These are phyloP conservation scores for Drosophila nr. medialis DNA, from an alignment of 2,888 invertebrate species.

Conservation along the genomic window DNA sequence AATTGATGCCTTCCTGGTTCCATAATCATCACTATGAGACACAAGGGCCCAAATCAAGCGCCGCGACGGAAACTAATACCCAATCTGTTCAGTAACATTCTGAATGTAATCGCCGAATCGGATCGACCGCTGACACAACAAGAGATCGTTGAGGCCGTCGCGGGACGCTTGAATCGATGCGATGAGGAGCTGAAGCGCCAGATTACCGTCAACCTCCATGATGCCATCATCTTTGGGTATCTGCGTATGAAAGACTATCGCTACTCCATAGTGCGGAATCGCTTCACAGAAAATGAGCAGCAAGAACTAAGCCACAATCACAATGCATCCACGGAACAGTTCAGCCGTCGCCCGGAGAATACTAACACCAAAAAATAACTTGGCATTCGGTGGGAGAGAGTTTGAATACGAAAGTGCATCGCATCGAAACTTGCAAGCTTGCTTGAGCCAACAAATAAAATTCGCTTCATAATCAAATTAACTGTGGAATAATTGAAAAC, in stretches of 20 bases:
- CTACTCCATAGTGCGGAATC: slow-evolving; percentile 44
- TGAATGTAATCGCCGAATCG: slow-evolving; percentile 59
- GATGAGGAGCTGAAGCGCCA: slow-evolving; percentile 69
- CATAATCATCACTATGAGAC: slow-evolving; percentile 35
- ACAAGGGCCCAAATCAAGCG: slow-evolving; percentile 61
- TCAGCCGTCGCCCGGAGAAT: not conserved
- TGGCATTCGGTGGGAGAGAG: not conserved
- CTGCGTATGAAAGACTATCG: slow-evolving; percentile 54
- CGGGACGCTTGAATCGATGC: slow-evolving; percentile 57
- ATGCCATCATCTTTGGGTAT: slow-evolving; percentile 64
- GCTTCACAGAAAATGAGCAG: slow-evolving; percentile 30
- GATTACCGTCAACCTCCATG: slow-evolving; percentile 60
- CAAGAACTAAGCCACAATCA: not conserved
- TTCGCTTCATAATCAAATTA: not conserved
- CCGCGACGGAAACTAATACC: slow-evolving; percentile 67
- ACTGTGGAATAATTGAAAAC: not conserved
- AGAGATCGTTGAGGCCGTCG: slow-evolving; percentile 60
- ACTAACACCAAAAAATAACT: not conserved
- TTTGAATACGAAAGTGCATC: not conserved
- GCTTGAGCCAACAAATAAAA: not conserved
- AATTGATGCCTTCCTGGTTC: not conserved
- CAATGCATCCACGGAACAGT: not conserved
- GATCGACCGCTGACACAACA: slow-evolving; percentile 62
- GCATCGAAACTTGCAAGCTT: not conserved
- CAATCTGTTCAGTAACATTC: slow-evolving; percentile 53